Evolutionary conservation across 2,113 vertebrate species (phyloP).

Genomic region (Xenus cinereus): DNA sequence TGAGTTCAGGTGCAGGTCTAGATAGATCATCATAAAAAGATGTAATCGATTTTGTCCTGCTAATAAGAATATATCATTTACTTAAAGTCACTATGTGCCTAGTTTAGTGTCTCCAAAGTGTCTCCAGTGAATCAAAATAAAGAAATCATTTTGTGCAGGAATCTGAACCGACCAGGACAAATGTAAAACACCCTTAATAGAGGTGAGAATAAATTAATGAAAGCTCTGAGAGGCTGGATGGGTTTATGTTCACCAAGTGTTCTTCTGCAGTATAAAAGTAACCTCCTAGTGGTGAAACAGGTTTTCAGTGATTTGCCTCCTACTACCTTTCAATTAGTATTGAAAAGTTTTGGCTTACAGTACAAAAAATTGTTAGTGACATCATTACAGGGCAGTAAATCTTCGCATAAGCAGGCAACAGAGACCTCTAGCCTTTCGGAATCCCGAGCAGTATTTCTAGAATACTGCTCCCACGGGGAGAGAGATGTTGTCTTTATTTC

Average conservation of each 20-base stretch:
- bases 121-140: not conserved
- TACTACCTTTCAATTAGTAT: not conserved
- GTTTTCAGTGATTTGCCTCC: not conserved
- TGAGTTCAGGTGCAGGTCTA: not conserved
- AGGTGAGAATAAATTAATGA: not conserved
- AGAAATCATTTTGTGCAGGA: not conserved
- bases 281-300: not conserved
- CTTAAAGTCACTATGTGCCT: not conserved
- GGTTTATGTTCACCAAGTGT: not conserved
- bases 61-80: not conserved
- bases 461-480: not conserved
- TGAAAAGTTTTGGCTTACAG: not conserved
- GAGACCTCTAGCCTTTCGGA: not conserved
- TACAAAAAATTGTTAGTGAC: not conserved
- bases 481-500: not conserved
- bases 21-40: not conserved
- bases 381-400: not conserved
- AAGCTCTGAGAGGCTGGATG: not conserved
- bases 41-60: not conserved
- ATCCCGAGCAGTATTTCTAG: not conserved
- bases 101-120: not conserved
- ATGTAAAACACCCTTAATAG: not conserved
- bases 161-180: not conserved
- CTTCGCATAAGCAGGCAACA: not conserved
- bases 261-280: not conserved